phyloP scores from a whole-genome alignment of 2,888 invertebrate species.

The Dicranocentrus wangi region DNA sequence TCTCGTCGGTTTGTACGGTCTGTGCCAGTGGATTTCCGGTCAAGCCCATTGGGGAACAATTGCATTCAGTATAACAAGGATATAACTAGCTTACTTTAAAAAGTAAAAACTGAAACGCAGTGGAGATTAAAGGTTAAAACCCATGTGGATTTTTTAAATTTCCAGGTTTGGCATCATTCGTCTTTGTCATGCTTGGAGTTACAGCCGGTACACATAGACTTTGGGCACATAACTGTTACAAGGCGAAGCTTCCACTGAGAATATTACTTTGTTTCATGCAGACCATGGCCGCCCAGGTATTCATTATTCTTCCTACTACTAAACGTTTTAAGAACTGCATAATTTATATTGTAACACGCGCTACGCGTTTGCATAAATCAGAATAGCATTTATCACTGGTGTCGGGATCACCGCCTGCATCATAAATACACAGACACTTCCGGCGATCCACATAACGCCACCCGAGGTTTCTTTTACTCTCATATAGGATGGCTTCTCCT shows the following conservation, averaged over 20 bases:
- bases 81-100: background rate
- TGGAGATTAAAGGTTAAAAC: background rate
- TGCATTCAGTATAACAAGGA: background rate
- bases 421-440: slow-evolving; percentile 95
- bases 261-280: background rate
- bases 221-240: slow-evolving; percentile 2
- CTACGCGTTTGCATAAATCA: slow-evolving; percentile 91
- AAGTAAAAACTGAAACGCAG: background rate
- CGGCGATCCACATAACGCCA: slow-evolving; percentile 94
- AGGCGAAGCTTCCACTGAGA: background rate
- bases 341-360: slow-evolving; percentile 76
- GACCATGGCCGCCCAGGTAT: background rate
- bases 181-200: slow-evolving; percentile 79
- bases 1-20: slow-evolving; percentile 44
- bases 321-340: slow-evolving; percentile 17
- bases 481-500: slow-evolving; percentile 95
- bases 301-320: slow-evolving; percentile 67
- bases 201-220: background rate
- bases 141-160: background rate
- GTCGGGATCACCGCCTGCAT: slow-evolving; percentile 84
- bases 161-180: slow-evolving; percentile 13
- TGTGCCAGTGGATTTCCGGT: slow-evolving; percentile 48
- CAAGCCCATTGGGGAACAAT: slow-evolving; percentile 33
- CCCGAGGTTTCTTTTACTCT: slow-evolving; percentile 94
- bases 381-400: no score